A percentile compares a stretch with the other conserved stretches of the same genome.
phyloP scores from a whole-genome alignment of 2,797 vertebrate species.

The Psittacula echo region DNA sequence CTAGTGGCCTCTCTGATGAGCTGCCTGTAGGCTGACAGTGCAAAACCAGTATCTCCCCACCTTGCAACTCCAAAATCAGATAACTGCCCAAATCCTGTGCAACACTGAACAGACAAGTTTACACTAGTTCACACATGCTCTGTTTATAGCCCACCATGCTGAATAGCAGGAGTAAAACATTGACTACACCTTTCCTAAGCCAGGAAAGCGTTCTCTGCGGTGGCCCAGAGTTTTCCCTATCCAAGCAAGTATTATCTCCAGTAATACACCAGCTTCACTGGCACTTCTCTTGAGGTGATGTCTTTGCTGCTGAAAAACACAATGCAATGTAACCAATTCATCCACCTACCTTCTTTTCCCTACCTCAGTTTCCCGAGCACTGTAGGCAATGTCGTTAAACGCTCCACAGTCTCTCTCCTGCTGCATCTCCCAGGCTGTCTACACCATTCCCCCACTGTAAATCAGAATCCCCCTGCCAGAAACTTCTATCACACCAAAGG shows the following conservation, averaged over 20 bases:
- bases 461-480: not conserved
- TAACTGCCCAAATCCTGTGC: not conserved
- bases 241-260: not conserved
- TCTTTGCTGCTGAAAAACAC: not conserved
- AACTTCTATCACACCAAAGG: not conserved
- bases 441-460: not conserved
- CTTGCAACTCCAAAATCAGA: not conserved
- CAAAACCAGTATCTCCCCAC: not conserved
- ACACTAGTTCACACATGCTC: fast-evolving
- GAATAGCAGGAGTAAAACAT: fast-evolving
- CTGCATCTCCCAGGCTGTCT: not conserved
- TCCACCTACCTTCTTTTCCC: not conserved
- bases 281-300: not conserved
- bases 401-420: not conserved
- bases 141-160: not conserved
- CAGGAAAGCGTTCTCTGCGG: not conserved
- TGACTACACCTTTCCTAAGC: not conserved
- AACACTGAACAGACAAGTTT: fast-evolving
- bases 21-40: not conserved
- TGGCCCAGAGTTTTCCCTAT: not conserved
- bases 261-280: not conserved
- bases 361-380: not conserved
- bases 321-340: not conserved
- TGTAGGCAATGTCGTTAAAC: not conserved
- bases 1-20: not conserved